Percentiles rank a stretch among this genome's conserved stretches.
Conservation (phyloP, 2,113 vertebrate species). For the Austrofundulus limnaeus region DNA sequence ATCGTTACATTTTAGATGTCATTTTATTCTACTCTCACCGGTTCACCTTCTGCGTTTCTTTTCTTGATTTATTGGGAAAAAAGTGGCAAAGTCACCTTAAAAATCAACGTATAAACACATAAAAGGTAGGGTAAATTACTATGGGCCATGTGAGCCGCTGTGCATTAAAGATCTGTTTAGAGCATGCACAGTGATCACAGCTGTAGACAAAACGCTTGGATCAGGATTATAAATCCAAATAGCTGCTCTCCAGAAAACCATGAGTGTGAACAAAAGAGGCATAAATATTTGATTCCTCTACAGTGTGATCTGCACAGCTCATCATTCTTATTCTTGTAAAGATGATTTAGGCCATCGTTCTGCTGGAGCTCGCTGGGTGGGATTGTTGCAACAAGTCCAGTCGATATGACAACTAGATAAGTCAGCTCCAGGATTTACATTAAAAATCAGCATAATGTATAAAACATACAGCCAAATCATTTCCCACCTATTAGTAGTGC, state of each 20-base stretch:
- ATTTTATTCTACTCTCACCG: background rate
- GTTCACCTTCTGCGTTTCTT: background rate
- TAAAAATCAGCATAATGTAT: conserved; percentile 10
- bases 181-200: conserved; percentile 13
- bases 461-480: conserved; percentile 2
- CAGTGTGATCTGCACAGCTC: conserved; percentile 56
- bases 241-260: conserved; percentile 40
- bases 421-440: background rate
- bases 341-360: conserved; percentile 35
- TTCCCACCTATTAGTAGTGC: conserved; percentile 1
- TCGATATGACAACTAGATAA: conserved; percentile 39
- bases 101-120: background rate
- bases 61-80: background rate
- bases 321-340: conserved; percentile 51
- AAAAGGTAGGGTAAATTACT: conserved; percentile 5
- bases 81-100: background rate
- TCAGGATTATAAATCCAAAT: conserved; percentile 36
- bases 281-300: conserved; percentile 77
- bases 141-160: background rate
- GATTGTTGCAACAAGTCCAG: conserved; percentile 63
- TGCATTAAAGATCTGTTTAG: conserved; percentile 27
- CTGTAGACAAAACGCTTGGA: conserved; percentile 34
- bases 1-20: background rate
- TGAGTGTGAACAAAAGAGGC: conserved; percentile 56
- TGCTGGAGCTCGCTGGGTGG: conserved; percentile 26